These are phyloP conservation scores for Mastigias papua DNA, from an alignment of 30 jellyfish, hydroid and myxozoan genomes.

Conservation along the genomic window DNA sequence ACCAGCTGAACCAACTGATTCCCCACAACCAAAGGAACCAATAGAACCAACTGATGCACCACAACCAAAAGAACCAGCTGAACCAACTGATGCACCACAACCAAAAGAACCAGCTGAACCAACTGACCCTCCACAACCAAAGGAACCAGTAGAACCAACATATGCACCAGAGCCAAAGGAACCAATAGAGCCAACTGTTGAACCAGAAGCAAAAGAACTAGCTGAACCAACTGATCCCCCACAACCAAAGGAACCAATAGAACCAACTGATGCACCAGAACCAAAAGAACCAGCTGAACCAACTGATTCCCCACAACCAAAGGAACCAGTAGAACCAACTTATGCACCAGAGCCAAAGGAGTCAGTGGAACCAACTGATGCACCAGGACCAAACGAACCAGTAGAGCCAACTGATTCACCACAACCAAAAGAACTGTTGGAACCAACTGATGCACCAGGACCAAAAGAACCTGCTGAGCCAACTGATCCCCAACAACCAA, in stretches of 20 bases:
- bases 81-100: too few species aligned
- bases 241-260: neutral
- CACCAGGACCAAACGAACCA: neutral
- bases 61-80: neutral
- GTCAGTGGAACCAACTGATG: neutral
- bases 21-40: neutral
- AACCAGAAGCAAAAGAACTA: neutral
- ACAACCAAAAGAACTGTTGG: neutral
- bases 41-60: neutral
- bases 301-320: constrained; percentile 6
- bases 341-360: neutral
- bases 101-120: neutral
- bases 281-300: neutral
- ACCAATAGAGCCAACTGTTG: neutral
- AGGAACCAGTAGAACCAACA: too few species aligned
- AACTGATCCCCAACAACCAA: neutral
- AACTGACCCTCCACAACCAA: neutral
- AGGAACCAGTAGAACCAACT: neutral
- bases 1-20: neutral
- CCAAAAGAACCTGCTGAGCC: constrained; percentile 1
- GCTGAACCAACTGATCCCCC: neutral
- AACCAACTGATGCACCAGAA: neutral
- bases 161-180: too few species aligned
- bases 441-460: constrained; percentile 9
- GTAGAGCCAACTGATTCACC: neutral